phyloP scores from a whole-genome alignment of 2,888 invertebrate species.

The Eupithecia vulgata region DNA sequence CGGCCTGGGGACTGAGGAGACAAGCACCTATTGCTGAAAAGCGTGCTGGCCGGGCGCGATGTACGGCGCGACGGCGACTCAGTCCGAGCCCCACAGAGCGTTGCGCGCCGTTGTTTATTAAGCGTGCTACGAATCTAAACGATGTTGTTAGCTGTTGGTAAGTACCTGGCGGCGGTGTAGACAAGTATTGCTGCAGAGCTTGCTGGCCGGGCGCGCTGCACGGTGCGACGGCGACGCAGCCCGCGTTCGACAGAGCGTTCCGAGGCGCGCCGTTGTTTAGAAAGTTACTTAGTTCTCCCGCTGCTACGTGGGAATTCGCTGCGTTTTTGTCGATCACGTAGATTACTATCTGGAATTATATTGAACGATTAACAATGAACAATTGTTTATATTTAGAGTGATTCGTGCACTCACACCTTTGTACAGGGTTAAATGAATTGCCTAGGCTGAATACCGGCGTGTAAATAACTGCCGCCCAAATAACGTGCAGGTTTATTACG shows the following conservation, averaged over 20 bases:
- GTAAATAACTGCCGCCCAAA: not conserved
- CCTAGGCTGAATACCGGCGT: not conserved
- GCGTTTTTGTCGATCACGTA: slow-evolving; percentile 77
- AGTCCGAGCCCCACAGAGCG: slow-evolving; percentile 89
- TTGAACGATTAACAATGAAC: not conserved
- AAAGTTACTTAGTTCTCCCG: slow-evolving; percentile 88
- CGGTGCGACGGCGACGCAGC: slow-evolving; percentile 88
- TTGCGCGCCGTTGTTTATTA: slow-evolving; percentile 87
- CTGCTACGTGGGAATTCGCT: slow-evolving; percentile 88
- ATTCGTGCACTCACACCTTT: not conserved
- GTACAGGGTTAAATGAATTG: not conserved
- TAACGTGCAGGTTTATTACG: not conserved
- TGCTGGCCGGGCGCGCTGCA: slow-evolving; percentile 90
- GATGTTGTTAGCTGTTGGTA: not conserved
- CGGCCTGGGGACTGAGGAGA: slow-evolving; percentile 93
- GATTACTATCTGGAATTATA: slow-evolving; percentile 64
- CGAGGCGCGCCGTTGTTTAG: slow-evolving; percentile 89
- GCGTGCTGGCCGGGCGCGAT: slow-evolving; percentile 91
- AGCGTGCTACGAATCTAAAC: no score
- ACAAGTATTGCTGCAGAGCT: slow-evolving; percentile 93
- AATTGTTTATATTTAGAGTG: not conserved
- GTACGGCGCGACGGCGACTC: slow-evolving; percentile 88
- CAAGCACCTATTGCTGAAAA: slow-evolving; percentile 93
- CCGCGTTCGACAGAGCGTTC: slow-evolving; percentile 88
- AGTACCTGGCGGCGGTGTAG: slow-evolving; percentile 91